Evolutionary conservation across 2,888 invertebrate genomes (phyloP).

Genomic region (Mesoligia furuncula): DNA sequence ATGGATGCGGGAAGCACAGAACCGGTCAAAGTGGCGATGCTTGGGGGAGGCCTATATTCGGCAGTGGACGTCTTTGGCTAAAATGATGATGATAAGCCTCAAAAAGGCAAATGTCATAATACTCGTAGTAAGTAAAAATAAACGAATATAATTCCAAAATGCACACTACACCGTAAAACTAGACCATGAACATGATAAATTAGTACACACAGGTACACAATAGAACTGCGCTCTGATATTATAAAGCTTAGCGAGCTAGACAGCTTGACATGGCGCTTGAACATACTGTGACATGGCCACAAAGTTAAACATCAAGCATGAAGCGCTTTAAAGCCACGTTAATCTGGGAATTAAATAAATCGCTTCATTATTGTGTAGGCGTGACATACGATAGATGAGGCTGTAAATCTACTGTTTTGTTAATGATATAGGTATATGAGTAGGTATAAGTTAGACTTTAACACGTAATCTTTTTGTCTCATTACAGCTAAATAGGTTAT

Average conservation of each 20-base stretch:
- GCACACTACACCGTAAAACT: not conserved
- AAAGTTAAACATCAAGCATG: not conserved
- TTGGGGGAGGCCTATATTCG: not conserved
- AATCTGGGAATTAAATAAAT: constrained; percentile 18
- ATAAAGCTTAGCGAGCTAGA: constrained; percentile 22
- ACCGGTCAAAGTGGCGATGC: not conserved
- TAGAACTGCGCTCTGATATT: not conserved
- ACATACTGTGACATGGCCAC: constrained; percentile 16
- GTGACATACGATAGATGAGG: not conserved
- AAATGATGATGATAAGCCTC: not conserved
- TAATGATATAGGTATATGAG: not conserved
- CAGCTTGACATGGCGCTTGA: constrained; percentile 14
- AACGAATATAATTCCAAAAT: not conserved
- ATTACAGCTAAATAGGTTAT: not conserved
- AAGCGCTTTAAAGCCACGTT: constrained; percentile 28
- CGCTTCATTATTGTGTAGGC: constrained; percentile 8
- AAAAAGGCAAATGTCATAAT: not conserved
- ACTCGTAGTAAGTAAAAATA: not conserved
- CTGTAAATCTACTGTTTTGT: not conserved
- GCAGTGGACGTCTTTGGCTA: not conserved
- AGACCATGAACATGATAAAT: not conserved
- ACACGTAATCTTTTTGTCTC: not conserved
- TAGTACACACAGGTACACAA: constrained; percentile 5
- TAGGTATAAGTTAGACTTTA: not conserved
- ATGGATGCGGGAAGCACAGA: not conserved